Conservation (phyloP, 2,888 invertebrate genomes). For the Calliopum simillimum region DNA sequence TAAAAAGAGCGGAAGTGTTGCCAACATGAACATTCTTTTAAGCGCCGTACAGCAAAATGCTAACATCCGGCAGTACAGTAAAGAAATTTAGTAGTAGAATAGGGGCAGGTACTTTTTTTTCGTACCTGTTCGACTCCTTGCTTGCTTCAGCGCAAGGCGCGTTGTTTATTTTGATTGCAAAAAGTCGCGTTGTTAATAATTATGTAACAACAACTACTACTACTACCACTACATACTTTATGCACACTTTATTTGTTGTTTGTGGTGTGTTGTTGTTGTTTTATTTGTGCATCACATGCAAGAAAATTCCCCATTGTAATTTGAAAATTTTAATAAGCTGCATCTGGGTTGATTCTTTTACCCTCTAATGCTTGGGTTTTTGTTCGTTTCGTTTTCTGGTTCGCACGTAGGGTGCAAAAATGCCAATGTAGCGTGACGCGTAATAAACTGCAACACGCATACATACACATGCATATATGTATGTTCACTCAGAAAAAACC, state of each 20-base stretch:
- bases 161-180: background rate
- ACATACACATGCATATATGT: background rate
- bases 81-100: background rate
- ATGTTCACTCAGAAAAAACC: background rate
- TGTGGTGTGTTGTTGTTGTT: background rate
- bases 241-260: background rate
- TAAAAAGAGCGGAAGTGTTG: conserved; percentile 22
- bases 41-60: conserved; percentile 31
- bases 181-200: conserved; percentile 8
- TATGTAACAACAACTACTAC: conserved; percentile 6
- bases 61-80: conserved; percentile 21
- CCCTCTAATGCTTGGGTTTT: background rate
- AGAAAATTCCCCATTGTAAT: background rate
- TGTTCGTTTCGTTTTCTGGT: background rate
- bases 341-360: background rate
- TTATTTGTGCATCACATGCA: background rate
- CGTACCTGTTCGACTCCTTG: no score
- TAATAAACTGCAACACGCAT: conserved; percentile 20
- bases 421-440: conserved; percentile 32
- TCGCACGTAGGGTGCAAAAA: background rate
- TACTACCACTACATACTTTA: background rate
- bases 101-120: background rate
- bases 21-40: conserved; percentile 32
- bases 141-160: background rate
- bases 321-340: conserved; percentile 19